Base-by-base conservation (phyloP, 1,140 invertebrate genomes). In the Plectrocnemia conspersa region DNA sequence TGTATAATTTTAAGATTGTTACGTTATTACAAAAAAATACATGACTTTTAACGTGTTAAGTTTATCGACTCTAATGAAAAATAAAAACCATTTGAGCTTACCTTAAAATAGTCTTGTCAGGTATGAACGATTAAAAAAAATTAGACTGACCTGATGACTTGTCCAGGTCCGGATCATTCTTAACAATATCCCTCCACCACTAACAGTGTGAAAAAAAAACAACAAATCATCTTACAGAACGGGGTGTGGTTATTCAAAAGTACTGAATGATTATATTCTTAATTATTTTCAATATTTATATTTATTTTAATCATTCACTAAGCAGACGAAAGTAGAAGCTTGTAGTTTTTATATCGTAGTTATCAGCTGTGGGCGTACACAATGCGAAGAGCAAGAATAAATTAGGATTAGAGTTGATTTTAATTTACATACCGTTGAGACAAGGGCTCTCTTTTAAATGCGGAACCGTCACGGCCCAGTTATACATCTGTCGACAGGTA, bases 401-500 rank as follows among this genome's bases (percentile, higher is more conserved):
- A n/a, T n/a, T n/a, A 48, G 58, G 52, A 55, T 55, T 55, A 29
- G 47, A 59, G 44, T 55, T 21, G 40, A 38, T 50, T 9, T 52
- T 36, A 40, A 62, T 58, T 62, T 62, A 62, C 60, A 59, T 62
- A 59, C 56, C 53, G 53, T 54, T 52, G 27, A 52, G 33, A 44
- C 53, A 45, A 52, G 33, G 36, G 54, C 48, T 48, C 54, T 56
- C 41, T 55, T 42, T 56, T 22, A 55, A 55, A 59, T 35, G 47
- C 45, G 52, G 52, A 38, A 45, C 47, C 47, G 24, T 54, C 54
- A 41, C 58, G 27, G 58, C 53, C 35, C 36, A 50, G 54, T 47
- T 56, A 56, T 59, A 44, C 48, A 62, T 59, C 61, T 63, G 61
- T 63, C 48, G 54, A 62, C 60, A 63, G 54, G 54, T 54, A 63